phyloP scores from a whole-genome alignment of 2,797 vertebrate genomes.

The Aotus griseimembra region DNA sequence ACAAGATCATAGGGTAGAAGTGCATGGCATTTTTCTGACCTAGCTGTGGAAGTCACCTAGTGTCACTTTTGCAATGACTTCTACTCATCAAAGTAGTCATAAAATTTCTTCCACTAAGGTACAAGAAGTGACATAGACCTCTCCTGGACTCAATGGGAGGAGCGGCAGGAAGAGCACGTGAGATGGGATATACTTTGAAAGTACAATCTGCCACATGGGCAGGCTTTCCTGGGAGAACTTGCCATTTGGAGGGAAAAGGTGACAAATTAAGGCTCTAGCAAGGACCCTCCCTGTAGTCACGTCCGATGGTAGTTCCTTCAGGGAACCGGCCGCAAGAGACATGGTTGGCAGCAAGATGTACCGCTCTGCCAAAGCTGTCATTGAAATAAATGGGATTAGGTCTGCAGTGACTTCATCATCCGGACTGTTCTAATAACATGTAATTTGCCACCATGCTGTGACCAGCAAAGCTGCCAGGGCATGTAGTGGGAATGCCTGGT shows the following conservation, averaged over 20 bases:
- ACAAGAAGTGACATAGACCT: background rate
- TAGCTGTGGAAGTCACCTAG: background rate
- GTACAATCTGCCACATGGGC: fast-evolving
- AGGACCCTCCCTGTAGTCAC: constrained; percentile 18
- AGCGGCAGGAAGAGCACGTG: fast-evolving
- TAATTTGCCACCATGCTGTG: constrained; percentile 47
- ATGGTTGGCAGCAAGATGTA: background rate
- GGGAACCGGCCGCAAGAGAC: background rate
- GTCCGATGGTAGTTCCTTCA: background rate
- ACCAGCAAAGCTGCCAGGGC: background rate
- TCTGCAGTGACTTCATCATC: constrained; percentile 41
- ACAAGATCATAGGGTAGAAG: background rate
- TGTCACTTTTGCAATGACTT: background rate
- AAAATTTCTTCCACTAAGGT: background rate
- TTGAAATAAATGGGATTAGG: constrained; percentile 44
- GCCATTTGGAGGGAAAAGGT: background rate
- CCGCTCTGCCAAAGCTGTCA: constrained; percentile 11
- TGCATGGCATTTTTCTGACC: background rate
- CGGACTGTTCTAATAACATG: background rate
- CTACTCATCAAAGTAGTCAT: background rate
- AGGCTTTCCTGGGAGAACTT: background rate
- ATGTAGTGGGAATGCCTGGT: background rate
- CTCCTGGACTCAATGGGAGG: background rate
- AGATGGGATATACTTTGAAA: background rate
- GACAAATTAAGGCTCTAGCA: background rate